Evolutionary conservation across 2,888 invertebrate genomes (phyloP), one percentile per base, ranked within the genome.

Genomic region (Cosmia pyralina): DNA sequence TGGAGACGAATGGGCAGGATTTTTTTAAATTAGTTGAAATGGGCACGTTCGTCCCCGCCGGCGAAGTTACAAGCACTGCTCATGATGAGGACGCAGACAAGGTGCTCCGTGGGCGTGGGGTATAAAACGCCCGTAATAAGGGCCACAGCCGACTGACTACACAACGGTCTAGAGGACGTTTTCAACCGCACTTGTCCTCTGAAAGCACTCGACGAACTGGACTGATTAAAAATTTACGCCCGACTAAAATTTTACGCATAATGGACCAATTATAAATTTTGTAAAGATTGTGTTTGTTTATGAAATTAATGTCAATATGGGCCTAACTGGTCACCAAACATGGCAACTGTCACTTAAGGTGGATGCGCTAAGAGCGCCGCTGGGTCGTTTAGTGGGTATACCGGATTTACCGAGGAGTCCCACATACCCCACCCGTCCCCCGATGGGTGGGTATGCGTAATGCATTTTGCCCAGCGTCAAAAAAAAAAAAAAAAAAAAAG

Each of bases 41-140:
- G 76, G 72, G 74, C 73, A 83, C 76, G 74, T 83, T 84, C 66
- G 55, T 76, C 60, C 77, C 72, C 72, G 71, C 66, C 72, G 67
- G 73, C 69, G 59, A 67, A 84, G 83, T 84, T 77, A 83, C 74
- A 85, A 86, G 83, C 79, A 82, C 74, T 79, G 72, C 84, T 87
- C 77, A 78, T 75, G 71, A 82, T 70, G 79, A 85, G 88, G 85
- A 84, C 79, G 79, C 83, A 84, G 82, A 86, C 86, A 86, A 84
- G 84, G 80, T 83, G 83, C 79, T 78, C 67, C 44, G 79, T 76
- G 72, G 74, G 79, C 69, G 79, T 81, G 72, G 81, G 68, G 72
- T 77, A 86, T 78, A 81, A 82, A 87, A 79, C 81, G 75, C 77
- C 75, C 60, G 78, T 83, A 85, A 87, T 79, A 87, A 84, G 82